Base-by-base conservation (phyloP, 2,888 invertebrate species). In the Tanytarsus gracilentus region DNA sequence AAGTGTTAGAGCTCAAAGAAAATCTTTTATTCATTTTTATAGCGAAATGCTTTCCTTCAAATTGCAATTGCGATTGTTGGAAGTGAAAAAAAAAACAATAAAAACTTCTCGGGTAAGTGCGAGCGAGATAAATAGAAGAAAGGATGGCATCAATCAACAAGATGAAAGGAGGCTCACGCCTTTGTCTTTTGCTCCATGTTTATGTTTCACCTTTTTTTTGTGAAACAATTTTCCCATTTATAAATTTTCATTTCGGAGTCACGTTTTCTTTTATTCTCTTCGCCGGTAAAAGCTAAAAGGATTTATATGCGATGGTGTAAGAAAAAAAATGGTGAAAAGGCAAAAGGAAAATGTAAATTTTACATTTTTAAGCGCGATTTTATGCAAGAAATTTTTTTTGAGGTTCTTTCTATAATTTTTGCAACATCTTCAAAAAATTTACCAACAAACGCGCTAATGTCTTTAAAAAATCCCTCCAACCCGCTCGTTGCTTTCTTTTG, bases 21-120 rank as follows among this genome's bases (percentile, higher is more conserved):
- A 48, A 58, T 58, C 58, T 58, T 58, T 58, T 58, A 58, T 58
- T 58, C 58, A 58, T 58, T 58, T 58, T 58, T 58, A 58, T 58
- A 29, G 39, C 58, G 18, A 58, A 58, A 58, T 58, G 58, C 58
- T 58, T 39, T 58, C 58, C 48, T 27, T 58, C 44, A 58, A 58
- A 58, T 58, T 58, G 40, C 58, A 58, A 26, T 26, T 49, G 49
- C 16, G 11, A 30, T 6, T 30, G 6, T 30, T 30, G 30, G 6
- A 11, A 8, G 30, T 18, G 49, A 49, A 14, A 27, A 40, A 48
- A 48, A 48, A 58, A 58, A 58, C 58, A 58, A 58, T 48, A 48
- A 44, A 44, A 44, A 18, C 21, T 18, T 44, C 11, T 44, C n/a
- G n/a, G n/a, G 48, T 40, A 44, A 58, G 48, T 58, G 58, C 40